Percentiles rank a stretch among this genome's conserved stretches.
These are phyloP conservation scores for Drosophila rellima DNA, from an alignment of 2,888 invertebrate genomes.

Conservation along the genomic window DNA sequence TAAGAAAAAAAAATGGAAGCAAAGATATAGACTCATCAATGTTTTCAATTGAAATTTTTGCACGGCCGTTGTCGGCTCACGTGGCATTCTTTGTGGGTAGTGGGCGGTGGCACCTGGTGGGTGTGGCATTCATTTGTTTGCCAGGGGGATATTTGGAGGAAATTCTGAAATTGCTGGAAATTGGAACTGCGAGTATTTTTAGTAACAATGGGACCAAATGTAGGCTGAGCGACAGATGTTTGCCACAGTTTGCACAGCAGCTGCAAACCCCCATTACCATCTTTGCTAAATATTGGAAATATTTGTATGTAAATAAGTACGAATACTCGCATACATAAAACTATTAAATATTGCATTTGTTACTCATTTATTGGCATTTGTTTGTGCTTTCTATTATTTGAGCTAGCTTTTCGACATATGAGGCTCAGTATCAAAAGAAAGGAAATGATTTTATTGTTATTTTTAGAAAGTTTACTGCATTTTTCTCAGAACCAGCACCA, in stretches of 20 bases:
- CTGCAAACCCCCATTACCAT: constrained; percentile 43
- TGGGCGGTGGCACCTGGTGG: neutral
- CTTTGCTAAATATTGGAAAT: constrained; percentile 57
- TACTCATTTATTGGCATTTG: constrained; percentile 28
- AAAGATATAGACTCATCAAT: constrained; percentile 76
- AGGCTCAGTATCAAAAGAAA: neutral
- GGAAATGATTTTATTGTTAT: neutral
- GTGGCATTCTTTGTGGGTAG: constrained; percentile 32
- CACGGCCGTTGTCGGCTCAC: constrained; percentile 62
- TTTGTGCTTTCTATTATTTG: constrained; percentile 7
- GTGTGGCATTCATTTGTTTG: constrained; percentile 51
- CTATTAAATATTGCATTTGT: constrained; percentile 34
- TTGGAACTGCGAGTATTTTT: constrained; percentile 63
- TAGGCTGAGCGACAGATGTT: constrained; percentile 57
- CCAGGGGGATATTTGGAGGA: constrained; percentile 2
- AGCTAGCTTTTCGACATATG: neutral
- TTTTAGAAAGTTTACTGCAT: neutral
- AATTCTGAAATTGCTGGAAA: constrained; percentile 63
- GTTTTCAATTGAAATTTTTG: constrained; percentile 78
- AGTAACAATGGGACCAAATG: constrained; percentile 63
- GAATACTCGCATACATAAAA: constrained; percentile 1
- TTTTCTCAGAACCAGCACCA: neutral
- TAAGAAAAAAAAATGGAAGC: constrained; percentile 22
- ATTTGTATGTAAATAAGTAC: constrained; percentile 6
- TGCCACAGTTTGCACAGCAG: constrained; percentile 57